Conservation (phyloP, 1,140 invertebrate species). For the Aethina tumida region DNA sequence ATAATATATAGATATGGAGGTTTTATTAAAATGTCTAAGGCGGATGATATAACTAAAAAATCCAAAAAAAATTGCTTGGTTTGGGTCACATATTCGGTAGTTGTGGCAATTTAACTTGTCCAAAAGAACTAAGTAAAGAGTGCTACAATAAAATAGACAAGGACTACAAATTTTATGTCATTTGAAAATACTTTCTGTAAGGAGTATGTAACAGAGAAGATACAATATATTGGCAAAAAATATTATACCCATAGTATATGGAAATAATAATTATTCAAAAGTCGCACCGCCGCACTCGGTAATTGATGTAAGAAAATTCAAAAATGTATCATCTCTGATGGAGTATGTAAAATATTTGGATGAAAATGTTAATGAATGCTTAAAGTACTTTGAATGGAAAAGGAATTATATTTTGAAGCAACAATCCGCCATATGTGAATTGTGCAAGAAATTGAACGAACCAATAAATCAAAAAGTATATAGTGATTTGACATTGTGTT, state of each 20-base stretch:
- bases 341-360: constrained; percentile 41
- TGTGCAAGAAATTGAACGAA: constrained; percentile 10
- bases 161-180: constrained; percentile 50
- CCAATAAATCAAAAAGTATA: constrained; percentile 2
- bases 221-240: constrained; percentile 39
- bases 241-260: constrained; percentile 44
- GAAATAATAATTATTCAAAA: constrained; percentile 40
- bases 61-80: constrained; percentile 44
- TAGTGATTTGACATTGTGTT: constrained; percentile 9
- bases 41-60: constrained; percentile 22
- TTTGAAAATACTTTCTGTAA: constrained; percentile 54
- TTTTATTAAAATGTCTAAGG: constrained; percentile 1
- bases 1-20: constrained; percentile 10
- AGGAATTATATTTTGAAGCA: neutral
- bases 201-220: constrained; percentile 56
- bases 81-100: constrained; percentile 58
- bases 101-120: constrained; percentile 39
- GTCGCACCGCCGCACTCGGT: constrained; percentile 47
- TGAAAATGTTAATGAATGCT: constrained; percentile 34
- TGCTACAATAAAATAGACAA: constrained; percentile 38
- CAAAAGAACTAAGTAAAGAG: constrained; percentile 23
- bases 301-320: constrained; percentile 46
- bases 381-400: constrained; percentile 41
- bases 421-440: constrained; percentile 3
- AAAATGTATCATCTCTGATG: constrained; percentile 40